Evolutionary conservation across 2,797 vertebrate genomes (phyloP).

Genomic region (Silurus lanzhouensis): DNA sequence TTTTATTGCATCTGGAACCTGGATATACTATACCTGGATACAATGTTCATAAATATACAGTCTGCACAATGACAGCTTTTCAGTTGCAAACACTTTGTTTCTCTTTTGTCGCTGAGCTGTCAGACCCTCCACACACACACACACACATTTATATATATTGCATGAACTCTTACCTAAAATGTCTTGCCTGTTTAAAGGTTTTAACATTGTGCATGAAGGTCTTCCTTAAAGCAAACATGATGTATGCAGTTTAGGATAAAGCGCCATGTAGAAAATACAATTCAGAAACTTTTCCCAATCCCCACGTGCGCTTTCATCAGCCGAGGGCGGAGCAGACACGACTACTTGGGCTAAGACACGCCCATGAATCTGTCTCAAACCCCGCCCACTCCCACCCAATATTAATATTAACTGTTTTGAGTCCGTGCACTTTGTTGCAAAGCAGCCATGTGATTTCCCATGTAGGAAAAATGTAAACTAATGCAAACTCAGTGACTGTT

Average conservation of each 20-base stretch:
- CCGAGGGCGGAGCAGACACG: too few species aligned
- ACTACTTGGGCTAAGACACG: neutral
- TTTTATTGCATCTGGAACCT: too few species aligned
- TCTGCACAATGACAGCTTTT: neutral
- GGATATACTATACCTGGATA: too few species aligned
- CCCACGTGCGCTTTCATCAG: slow-evolving; percentile 3
- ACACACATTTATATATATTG: neutral
- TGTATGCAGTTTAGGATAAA: slow-evolving; percentile 18
- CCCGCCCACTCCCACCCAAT: neutral
- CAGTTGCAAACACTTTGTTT: neutral
- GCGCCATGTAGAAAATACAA: neutral
- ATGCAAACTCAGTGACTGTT: neutral
- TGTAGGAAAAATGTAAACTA: neutral
- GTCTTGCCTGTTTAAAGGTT: slow-evolving; percentile 41
- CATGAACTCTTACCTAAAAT: slow-evolving; percentile 66
- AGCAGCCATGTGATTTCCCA: neutral
- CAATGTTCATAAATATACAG: too few species aligned
- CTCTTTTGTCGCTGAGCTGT: neutral
- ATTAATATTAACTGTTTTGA: neutral
- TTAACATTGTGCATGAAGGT: slow-evolving; percentile 53
- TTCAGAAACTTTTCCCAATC: neutral
- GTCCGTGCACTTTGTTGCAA: neutral
- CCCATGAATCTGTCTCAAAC: neutral
- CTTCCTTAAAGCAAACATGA: slow-evolving; percentile 50
- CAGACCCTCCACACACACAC: too few species aligned